phyloP scores from a whole-genome alignment of 1,140 invertebrate species.

The Papilio helenus region DNA sequence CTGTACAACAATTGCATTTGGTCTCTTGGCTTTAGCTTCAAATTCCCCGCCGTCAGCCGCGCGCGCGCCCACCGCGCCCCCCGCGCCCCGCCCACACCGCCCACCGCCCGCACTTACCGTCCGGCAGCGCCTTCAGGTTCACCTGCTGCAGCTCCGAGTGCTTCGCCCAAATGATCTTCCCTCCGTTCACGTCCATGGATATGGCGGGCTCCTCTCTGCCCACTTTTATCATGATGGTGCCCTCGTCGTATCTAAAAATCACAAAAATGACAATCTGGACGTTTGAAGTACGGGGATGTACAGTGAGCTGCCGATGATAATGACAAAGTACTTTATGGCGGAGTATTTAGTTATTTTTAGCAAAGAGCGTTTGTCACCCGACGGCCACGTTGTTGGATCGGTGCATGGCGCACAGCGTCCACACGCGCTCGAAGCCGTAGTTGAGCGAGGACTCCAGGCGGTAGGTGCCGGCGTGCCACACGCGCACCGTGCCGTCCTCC shows the following conservation, averaged over 20 bases:
- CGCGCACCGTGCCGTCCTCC: constrained; percentile 97
- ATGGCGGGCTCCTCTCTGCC: constrained; percentile 99
- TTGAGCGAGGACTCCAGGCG: constrained; percentile 97
- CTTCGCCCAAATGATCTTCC: constrained; percentile 99
- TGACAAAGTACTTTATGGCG: no score
- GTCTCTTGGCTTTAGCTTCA: constrained; percentile 88
- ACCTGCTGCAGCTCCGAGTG: constrained; percentile 99
- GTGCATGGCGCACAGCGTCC: constrained; percentile 97
- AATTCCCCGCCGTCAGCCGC: constrained; percentile 59
- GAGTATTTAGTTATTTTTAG: no score
- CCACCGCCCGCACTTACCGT: constrained; percentile 85
- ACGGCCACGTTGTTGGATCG: constrained; percentile 98
- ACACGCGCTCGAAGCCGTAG: constrained; percentile 98
- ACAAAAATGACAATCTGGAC: no score
- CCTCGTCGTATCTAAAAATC: constrained; percentile 93
- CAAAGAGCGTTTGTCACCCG: constrained; percentile 82
- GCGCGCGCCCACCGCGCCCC: constrained; percentile 74
- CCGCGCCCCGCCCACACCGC: constrained; percentile 95
- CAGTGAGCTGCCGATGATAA: no score
- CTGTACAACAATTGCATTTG: constrained; percentile 89
- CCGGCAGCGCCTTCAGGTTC: constrained; percentile 93
- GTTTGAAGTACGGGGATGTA: no score
- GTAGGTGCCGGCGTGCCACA: constrained; percentile 99
- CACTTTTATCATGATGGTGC: constrained; percentile 98
- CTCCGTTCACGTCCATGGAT: constrained; percentile 98